Evolutionary conservation across 1,140 invertebrate species (phyloP), one percentile per base, ranked within the genome.

Genomic region (Drosophila kepulauana): DNA sequence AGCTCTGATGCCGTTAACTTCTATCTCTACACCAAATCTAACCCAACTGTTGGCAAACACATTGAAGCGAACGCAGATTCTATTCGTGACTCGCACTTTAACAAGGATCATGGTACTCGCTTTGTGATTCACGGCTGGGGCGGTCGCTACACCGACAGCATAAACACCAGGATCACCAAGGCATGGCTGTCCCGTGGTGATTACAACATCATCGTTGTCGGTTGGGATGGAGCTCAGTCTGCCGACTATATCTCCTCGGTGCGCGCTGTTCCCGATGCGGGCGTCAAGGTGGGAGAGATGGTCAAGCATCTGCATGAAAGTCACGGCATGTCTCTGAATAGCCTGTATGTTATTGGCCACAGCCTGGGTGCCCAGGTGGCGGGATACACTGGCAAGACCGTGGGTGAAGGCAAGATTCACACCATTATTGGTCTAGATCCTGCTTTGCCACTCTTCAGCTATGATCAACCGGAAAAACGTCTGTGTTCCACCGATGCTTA

Each of bases 321-420:
- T 0, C 91, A 93, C 35, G 93, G 93, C 8, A 90, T 95, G 0
- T 88, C 93, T 3, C 91, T 94, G 61, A 79, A 93, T 28, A 92
- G 94, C 16, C 92, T 95, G 0, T 94, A 94, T 76, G 81, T 96
- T 0, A 93, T 95, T 56, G 95, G 95, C 0, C 95, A 95, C 70
- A 95, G 95, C 59, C 90, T 96, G 2, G 95, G 95, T 4, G 95
- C 94, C 1, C 95, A 96, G 68, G 93, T 95, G 1, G 93, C 94
- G 5, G 95, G 95, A 1, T 93, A 94, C 33, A 93, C 94, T 13
- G 95, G 94, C 20, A 82, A 86, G 35, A 64, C 72, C 3, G 66
- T 79, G 13, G 59, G 78, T 6, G 64, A 63, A 0, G 78, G 80
- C 15, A 63, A 78, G 38, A 64, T 93, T 5, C 66, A 78, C 15